Evolutionary conservation across 2,797 vertebrate species (phyloP).

Genomic region (Valencia hispanica): DNA sequence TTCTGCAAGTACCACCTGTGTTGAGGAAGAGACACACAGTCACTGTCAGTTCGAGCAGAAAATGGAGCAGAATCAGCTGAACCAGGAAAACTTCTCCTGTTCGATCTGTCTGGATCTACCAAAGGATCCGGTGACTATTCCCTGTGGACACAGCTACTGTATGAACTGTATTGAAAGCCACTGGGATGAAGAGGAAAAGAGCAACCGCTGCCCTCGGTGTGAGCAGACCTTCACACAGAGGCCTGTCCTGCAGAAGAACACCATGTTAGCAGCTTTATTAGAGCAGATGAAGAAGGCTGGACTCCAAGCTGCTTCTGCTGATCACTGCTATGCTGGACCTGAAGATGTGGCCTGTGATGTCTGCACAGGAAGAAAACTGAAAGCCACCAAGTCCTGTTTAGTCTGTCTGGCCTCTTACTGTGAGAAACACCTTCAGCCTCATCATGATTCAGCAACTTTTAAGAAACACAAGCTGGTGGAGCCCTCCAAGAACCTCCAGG

Average conservation of each 20-base stretch:
- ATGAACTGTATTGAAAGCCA: not conserved
- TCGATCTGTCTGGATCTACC: constrained; percentile 1
- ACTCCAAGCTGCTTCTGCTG: not conserved
- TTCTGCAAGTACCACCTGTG: not conserved
- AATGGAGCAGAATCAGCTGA: not conserved
- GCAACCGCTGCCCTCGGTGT: not conserved
- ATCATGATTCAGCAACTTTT: not conserved
- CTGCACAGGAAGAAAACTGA: not conserved
- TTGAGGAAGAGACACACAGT: constrained; percentile 2
- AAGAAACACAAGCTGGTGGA: constrained; percentile 6
- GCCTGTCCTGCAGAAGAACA: not conserved
- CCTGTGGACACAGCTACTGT: constrained; percentile 1
- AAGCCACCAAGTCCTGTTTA: constrained; percentile 2
- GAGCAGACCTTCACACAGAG: not conserved
- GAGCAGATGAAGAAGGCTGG: constrained; percentile 1
- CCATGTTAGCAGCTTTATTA: not conserved
- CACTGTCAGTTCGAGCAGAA: not conserved
- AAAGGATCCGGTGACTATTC: constrained; percentile 7
- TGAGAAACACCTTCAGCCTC: not conserved
- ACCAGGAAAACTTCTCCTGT: not conserved
- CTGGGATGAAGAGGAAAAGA: constrained; percentile 2
- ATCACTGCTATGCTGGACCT: not conserved
- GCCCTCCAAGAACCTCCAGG: not conserved
- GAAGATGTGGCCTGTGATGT: constrained; percentile 2
- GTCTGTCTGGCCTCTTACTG: not conserved